These are phyloP conservation scores for Wasmannia auropunctata DNA, from an alignment of 1,140 invertebrate genomes.

Conservation along the genomic window DNA sequence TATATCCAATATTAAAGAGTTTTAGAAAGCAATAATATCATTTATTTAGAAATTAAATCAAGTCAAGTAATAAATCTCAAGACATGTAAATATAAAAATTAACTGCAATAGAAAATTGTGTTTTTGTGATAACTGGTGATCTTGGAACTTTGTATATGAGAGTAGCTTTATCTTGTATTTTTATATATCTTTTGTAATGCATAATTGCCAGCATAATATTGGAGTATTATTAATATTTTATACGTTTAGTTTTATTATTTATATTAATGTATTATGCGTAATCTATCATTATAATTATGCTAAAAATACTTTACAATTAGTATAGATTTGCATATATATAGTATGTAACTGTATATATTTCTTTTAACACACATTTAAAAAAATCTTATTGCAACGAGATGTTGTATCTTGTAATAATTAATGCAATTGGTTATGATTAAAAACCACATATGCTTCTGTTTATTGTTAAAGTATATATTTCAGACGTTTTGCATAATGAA, in stretches of 20 bases:
- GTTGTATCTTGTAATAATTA: not conserved
- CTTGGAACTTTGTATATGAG: not conserved
- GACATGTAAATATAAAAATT: not conserved
- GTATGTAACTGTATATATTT: not conserved
- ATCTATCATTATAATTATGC: not conserved
- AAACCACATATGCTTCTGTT: not conserved
- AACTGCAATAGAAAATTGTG: not conserved
- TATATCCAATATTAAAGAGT: slow-evolving; percentile 98
- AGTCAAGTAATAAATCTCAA: not conserved
- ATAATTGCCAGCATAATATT: not conserved
- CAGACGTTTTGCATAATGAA: slow-evolving; percentile 33
- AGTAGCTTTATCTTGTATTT: not conserved
- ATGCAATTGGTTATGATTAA: not conserved
- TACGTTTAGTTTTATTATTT: not conserved
- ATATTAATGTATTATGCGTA: not conserved
- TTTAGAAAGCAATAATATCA: slow-evolving; percentile 92
- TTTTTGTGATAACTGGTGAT: not conserved
- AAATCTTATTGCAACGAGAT: not conserved
- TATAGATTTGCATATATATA: not conserved
- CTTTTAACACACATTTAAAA: not conserved
- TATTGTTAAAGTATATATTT: slow-evolving; percentile 63
- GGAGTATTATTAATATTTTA: not conserved
- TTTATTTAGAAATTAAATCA: slow-evolving; percentile 22
- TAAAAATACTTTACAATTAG: not conserved
- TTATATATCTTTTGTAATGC: slow-evolving; percentile 10